phyloP scores from a whole-genome alignment of 2,888 invertebrate species.

The Amphipyra tragopoginis region DNA sequence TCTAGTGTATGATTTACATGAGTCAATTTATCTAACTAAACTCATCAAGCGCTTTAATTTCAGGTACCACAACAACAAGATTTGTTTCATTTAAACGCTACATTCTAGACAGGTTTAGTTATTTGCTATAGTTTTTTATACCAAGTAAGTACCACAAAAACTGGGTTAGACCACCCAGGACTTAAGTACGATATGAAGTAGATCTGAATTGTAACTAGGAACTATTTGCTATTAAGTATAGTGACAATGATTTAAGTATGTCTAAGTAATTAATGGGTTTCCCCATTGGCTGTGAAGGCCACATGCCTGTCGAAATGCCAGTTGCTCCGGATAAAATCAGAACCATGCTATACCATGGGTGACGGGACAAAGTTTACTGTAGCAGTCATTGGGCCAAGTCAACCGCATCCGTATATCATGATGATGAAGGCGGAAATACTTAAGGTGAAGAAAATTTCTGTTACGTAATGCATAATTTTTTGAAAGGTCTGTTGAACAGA shows the following conservation, averaged over 20 bases:
- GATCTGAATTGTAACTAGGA: constrained; percentile 21
- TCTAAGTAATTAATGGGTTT: constrained; percentile 25
- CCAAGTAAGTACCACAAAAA: constrained; percentile 30
- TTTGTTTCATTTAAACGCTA: constrained; percentile 9
- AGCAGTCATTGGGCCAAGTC: too few species aligned
- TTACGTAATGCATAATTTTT: too few species aligned
- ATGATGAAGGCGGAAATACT: too few species aligned
- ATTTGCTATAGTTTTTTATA: constrained; percentile 4
- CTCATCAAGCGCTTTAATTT: constrained; percentile 5
- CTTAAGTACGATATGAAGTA: neutral
- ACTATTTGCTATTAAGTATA: constrained; percentile 29
- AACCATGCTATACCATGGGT: neutral
- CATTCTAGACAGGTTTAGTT: neutral
- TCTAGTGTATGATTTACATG: too few species aligned
- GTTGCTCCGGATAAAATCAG: neutral
- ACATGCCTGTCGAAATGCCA: neutral
- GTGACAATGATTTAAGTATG: constrained; percentile 30
- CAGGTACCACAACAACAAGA: neutral
- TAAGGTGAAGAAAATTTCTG: too few species aligned
- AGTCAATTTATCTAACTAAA: constrained; percentile 14
- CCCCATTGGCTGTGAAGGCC: constrained; percentile 6
- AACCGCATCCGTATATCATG: too few species aligned
- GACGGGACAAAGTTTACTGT: too few species aligned
- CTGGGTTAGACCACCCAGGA: constrained; percentile 32
- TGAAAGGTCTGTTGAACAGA: too few species aligned